phyloP scores from a whole-genome alignment of 2,113 vertebrate genomes.

The Heterochromis multidens region DNA sequence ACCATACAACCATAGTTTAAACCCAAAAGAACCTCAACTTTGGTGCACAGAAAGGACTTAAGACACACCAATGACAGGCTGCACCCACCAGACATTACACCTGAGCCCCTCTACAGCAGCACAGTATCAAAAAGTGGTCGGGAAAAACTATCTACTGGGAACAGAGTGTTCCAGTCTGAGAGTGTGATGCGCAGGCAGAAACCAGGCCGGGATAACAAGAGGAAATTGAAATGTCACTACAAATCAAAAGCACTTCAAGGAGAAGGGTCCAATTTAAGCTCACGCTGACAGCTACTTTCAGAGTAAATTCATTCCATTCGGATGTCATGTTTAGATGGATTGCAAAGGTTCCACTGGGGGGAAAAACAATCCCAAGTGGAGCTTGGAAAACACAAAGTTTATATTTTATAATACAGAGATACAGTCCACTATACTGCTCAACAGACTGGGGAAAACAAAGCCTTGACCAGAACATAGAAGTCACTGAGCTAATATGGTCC shows the following conservation, averaged over 20 bases:
- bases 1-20: neutral
- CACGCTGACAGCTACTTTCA: conserved; percentile 56
- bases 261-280: conserved; percentile 59
- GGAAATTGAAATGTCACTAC: conserved; percentile 75
- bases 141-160: conserved; percentile 13
- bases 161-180: conserved; percentile 12
- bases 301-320: conserved; percentile 47
- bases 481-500: neutral
- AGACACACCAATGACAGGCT: neutral
- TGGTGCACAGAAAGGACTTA: rapidly evolving
- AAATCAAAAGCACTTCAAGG: conserved; percentile 64
- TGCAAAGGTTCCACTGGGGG: neutral
- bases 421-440: neutral
- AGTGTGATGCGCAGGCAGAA: conserved; percentile 25
- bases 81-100: neutral
- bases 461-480: neutral
- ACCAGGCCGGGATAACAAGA: conserved; percentile 56
- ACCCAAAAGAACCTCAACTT: neutral
- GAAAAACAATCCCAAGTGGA: conserved; percentile 9
- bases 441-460: neutral
- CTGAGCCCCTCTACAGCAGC: conserved; percentile 1
- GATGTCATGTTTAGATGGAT: conserved; percentile 43
- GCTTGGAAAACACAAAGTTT: neutral
- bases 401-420: neutral
- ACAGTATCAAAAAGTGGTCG: conserved; percentile 1